Evolutionary conservation across 2,888 invertebrate species (phyloP).

Genomic region (Nasonovia ribisnigri): DNA sequence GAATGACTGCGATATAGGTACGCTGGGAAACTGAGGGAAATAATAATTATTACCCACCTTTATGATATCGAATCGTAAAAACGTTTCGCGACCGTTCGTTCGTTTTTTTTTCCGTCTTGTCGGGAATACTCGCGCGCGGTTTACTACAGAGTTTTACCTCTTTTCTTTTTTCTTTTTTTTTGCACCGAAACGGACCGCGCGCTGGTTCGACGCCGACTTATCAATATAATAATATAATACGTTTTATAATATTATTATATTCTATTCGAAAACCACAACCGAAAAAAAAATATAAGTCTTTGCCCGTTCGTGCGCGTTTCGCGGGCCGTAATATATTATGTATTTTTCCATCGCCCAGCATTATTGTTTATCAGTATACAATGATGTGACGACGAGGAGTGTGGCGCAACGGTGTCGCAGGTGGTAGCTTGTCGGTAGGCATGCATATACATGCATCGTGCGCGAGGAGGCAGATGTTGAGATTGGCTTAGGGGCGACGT

Average conservation of each 20-base stretch:
- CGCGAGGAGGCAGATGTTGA: constrained; percentile 56
- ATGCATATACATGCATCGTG: neutral
- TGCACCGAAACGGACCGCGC: no score
- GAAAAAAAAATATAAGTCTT: constrained; percentile 31
- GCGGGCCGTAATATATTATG: neutral
- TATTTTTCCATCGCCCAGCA: neutral
- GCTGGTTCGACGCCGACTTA: neutral
- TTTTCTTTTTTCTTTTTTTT: neutral
- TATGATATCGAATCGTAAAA: constrained; percentile 29
- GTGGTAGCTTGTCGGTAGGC: constrained; percentile 31
- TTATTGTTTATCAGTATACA: constrained; percentile 40
- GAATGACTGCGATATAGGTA: neutral
- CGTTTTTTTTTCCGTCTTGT: neutral
- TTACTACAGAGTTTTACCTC: constrained; percentile 11
- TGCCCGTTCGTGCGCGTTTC: neutral
- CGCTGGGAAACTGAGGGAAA: constrained; percentile 8
- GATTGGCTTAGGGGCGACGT: constrained; percentile 60
- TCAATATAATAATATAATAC: neutral
- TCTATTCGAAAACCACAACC: neutral
- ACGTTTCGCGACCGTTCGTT: neutral
- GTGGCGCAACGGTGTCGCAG: constrained; percentile 55
- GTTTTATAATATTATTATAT: neutral
- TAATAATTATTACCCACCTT: neutral
- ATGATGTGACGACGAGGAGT: constrained; percentile 1
- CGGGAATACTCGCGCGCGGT: neutral